These are phyloP conservation scores for Pimpla rufipes DNA, from an alignment of 2,888 invertebrate genomes.

Conservation along the genomic window DNA sequence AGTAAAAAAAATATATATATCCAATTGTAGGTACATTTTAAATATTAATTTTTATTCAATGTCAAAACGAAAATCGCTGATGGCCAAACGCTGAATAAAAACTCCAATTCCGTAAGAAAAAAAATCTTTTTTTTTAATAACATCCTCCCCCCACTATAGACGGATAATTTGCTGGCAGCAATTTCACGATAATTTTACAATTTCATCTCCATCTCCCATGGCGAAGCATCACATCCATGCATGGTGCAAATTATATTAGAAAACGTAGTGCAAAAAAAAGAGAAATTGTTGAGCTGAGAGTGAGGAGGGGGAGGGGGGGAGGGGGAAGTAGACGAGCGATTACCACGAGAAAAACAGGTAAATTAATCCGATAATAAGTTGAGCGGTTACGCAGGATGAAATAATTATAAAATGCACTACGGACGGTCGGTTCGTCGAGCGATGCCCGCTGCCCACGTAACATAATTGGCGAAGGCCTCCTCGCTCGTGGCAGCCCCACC, in stretches of 20 bases:
- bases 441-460: conserved; percentile 21
- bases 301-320: conserved; percentile 22
- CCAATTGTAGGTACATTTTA: no score
- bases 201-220: conserved; percentile 38
- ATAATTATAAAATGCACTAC: conserved; percentile 69
- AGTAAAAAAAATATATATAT: not conserved
- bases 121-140: not conserved
- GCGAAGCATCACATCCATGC: not conserved
- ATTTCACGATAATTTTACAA: conserved; percentile 46
- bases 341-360: conserved; percentile 61
- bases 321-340: conserved; percentile 60
- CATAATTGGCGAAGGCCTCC: conserved; percentile 56
- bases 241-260: conserved; percentile 25
- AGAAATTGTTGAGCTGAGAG: conserved; percentile 19
- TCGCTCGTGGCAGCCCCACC: conserved; percentile 8
- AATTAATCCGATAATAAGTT: conserved; percentile 69
- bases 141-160: not conserved
- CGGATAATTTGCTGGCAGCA: conserved; percentile 1
- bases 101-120: no score
- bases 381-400: conserved; percentile 64
- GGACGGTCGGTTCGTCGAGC: conserved; percentile 44
- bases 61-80: no score
- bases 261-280: conserved; percentile 39
- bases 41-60: no score
- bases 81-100: no score